Percentiles rank a stretch among this genome's conserved stretches.
These are phyloP conservation scores for Gobio gobio DNA, from an alignment of 2,113 vertebrate genomes.

Conservation along the genomic window DNA sequence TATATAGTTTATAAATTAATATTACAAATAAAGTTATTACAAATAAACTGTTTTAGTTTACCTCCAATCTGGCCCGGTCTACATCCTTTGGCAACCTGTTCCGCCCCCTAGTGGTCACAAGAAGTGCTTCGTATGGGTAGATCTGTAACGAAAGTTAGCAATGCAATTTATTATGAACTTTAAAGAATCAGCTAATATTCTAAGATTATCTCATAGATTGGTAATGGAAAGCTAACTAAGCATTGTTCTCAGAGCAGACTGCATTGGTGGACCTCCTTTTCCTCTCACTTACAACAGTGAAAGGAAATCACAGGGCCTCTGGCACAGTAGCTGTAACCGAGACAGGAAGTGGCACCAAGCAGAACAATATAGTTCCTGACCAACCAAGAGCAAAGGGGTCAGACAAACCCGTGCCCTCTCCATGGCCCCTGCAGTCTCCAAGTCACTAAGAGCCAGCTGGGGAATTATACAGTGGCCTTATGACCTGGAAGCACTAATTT, in stretches of 20 bases:
- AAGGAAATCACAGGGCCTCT: not conserved
- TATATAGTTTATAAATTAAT: not conserved
- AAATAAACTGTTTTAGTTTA: slow-evolving; percentile 62
- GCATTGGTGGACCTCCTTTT: slow-evolving; percentile 1
- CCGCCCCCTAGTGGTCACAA: slow-evolving; percentile 95
- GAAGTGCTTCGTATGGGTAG: slow-evolving; percentile 92
- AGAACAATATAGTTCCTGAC: slow-evolving; percentile 25
- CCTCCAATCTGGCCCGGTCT: slow-evolving; percentile 94
- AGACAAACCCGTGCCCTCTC: slow-evolving; percentile 11
- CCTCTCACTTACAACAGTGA: slow-evolving; percentile 6
- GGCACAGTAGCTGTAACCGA: slow-evolving; percentile 30
- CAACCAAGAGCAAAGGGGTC: slow-evolving; percentile 20
- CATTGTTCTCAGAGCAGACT: not conserved
- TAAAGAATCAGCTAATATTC: not conserved
- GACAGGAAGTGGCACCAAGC: slow-evolving; percentile 21
- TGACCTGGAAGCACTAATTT: slow-evolving; percentile 40
- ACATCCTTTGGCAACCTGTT: slow-evolving; percentile 93
- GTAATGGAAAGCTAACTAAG: slow-evolving; percentile 14
- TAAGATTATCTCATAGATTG: not conserved
- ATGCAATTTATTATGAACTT: not conserved
- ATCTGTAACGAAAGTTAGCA: slow-evolving; percentile 73
- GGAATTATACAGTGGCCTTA: slow-evolving; percentile 22
- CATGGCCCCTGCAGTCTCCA: not conserved
- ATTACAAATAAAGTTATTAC: too few relatives aligned
- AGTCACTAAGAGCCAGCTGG: not conserved